Evolutionary conservation across 2,113 vertebrate species (phyloP).

Genomic region (Rhea pennata): DNA sequence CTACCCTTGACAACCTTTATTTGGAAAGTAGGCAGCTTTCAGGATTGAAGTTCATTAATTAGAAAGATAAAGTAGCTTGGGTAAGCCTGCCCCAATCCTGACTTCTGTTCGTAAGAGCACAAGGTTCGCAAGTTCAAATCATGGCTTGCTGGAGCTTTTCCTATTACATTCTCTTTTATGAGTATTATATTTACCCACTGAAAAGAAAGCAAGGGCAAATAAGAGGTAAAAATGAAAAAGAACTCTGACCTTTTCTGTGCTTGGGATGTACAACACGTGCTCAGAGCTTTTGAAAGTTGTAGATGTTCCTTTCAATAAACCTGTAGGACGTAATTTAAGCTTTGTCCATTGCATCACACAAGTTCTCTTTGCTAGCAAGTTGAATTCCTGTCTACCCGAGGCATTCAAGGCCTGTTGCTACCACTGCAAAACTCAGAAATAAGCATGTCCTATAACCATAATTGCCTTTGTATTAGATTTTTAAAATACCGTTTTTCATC

Average conservation of each 20-base stretch:
- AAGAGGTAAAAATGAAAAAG: not conserved
- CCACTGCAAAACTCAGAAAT: not conserved
- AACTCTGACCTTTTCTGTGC: slow-evolving; percentile 23
- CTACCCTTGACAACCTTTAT: not conserved
- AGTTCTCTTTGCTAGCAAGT: not conserved
- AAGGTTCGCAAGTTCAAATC: not conserved
- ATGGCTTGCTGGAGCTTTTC: not conserved
- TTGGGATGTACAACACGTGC: not conserved
- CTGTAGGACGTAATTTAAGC: not conserved
- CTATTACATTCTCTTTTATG: not conserved
- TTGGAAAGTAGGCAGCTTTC: not conserved
- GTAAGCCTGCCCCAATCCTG: not conserved
- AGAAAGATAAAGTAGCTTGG: not conserved
- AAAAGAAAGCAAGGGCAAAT: not conserved
- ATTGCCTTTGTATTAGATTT: slow-evolving; percentile 7
- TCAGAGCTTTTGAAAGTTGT: slow-evolving; percentile 8
- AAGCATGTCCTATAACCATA: not conserved
- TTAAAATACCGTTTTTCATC: not conserved
- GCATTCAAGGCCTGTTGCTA: not conserved
- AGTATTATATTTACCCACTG: not conserved
- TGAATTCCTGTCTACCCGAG: not conserved
- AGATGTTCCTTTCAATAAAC: slow-evolving; percentile 19
- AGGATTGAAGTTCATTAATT: not conserved
- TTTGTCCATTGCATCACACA: not conserved
- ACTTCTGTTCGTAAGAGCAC: not conserved